Conservation (phyloP, 1,140 invertebrate species). For the Pachypsylla venusta region DNA sequence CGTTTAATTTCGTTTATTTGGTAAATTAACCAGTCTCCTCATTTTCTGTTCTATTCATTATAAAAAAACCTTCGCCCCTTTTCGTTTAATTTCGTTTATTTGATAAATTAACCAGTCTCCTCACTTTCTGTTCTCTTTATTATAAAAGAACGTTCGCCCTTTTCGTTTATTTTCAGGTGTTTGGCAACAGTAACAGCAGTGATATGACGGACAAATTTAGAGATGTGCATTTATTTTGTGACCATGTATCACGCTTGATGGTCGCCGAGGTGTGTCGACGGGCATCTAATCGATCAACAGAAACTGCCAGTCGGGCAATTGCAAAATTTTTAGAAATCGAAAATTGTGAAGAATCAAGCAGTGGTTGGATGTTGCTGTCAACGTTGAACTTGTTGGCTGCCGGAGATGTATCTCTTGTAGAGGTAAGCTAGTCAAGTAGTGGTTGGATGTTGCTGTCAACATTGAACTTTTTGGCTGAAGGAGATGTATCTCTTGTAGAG, state of each 20-base stretch:
- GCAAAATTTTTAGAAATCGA: constrained; percentile 90
- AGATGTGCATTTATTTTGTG: constrained; percentile 82
- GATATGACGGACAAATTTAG: constrained; percentile 94
- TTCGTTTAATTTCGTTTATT: too few relatives aligned
- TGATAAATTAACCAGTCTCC: too few relatives aligned
- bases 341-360: constrained; percentile 79
- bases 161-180: constrained; percentile 68
- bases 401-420: constrained; percentile 59
- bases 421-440: constrained; percentile 44
- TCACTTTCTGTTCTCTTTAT: too few relatives aligned
- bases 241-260: constrained; percentile 88
- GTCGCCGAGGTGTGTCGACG: constrained; percentile 83
- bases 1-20: too few relatives aligned
- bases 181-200: constrained; percentile 70
- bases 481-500: constrained; percentile 59
- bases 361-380: constrained; percentile 90
- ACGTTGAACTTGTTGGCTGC: constrained; percentile 80
- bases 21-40: too few relatives aligned
- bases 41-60: too few relatives aligned
- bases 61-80: too few relatives aligned
- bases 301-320: constrained; percentile 88
- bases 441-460: constrained; percentile 94
- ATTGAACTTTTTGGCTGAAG: constrained; percentile 75
- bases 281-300: constrained; percentile 89
- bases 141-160: too few relatives aligned